Conservation (phyloP, 2,797 vertebrate genomes). For the Urophycis tenuis region DNA sequence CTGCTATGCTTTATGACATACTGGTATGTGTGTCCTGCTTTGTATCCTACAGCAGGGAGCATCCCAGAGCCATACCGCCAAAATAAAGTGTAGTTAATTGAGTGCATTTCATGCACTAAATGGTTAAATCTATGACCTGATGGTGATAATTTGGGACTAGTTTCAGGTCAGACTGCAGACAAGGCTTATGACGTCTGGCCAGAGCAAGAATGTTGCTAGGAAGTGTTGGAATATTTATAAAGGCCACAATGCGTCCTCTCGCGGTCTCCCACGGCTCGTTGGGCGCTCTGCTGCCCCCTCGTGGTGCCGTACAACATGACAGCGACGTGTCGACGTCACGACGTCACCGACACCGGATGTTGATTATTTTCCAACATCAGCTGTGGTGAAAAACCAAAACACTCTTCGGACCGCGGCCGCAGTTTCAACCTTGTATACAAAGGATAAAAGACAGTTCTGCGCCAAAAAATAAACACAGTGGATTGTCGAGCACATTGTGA, state of each 20-base stretch:
- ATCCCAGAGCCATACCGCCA: too few relatives aligned
- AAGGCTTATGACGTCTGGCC: neutral
- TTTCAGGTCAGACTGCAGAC: neutral
- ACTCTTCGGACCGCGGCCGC: neutral
- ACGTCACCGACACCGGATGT: slow-evolving; percentile 7
- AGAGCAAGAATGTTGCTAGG: too few relatives aligned
- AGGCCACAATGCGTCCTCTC: neutral
- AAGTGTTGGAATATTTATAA: neutral
- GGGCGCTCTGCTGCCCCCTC: neutral
- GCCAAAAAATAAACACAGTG: neutral
- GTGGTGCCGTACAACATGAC: neutral
- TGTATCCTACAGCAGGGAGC: too few relatives aligned
- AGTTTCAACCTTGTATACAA: neutral
- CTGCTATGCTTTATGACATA: too few relatives aligned
- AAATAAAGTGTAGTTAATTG: too few relatives aligned
- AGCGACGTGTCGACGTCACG: neutral
- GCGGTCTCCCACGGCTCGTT: neutral
- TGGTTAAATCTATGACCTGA: too few relatives aligned
- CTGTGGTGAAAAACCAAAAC: neutral
- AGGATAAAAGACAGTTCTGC: neutral
- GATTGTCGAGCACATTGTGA: neutral
- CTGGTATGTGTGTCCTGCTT: too few relatives aligned
- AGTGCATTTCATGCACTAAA: too few relatives aligned
- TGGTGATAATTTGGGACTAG: too few relatives aligned
- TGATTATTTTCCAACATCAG: slow-evolving; percentile 7